phyloP scores from a whole-genome alignment of 2,113 vertebrate species.

The Chlorocebus sabaeus region DNA sequence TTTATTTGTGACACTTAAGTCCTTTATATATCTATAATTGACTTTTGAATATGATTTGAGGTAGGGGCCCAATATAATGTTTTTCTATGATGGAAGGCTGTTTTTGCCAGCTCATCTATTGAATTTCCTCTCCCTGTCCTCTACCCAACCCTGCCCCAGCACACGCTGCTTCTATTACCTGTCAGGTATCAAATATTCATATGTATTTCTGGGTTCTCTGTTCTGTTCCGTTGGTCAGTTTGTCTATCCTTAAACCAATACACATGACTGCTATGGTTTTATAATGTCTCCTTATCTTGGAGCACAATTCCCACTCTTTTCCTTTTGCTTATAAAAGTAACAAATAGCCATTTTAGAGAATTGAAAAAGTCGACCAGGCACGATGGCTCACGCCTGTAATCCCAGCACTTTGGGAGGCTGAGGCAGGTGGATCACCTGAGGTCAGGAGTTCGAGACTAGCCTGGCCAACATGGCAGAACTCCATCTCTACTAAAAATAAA shows the following conservation, averaged over 20 bases:
- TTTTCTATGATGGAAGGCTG: not conserved
- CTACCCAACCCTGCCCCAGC: not conserved
- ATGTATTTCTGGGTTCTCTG: not conserved
- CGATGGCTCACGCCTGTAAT: no score
- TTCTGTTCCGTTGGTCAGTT: not conserved
- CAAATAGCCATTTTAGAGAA: not conserved
- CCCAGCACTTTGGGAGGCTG: no score
- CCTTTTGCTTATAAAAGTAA: not conserved
- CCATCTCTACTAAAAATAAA: no score
- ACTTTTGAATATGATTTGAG: constrained; percentile 18
- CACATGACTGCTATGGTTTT: not conserved
- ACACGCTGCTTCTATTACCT: not conserved
- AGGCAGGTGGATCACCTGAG: no score
- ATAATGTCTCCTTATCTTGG: not conserved
- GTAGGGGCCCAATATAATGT: not conserved
- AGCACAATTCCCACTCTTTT: not conserved
- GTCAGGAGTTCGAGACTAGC: no score
- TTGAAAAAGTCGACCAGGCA: not conserved
- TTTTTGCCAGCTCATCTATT: not conserved
- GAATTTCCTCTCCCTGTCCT: not conserved
- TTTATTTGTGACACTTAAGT: not conserved
- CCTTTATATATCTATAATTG: not conserved
- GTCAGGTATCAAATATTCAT: not conserved
- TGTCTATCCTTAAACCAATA: not conserved
- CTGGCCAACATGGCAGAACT: no score